Conservation (phyloP, 2,888 invertebrate species). For the Machimus atricapillus region DNA sequence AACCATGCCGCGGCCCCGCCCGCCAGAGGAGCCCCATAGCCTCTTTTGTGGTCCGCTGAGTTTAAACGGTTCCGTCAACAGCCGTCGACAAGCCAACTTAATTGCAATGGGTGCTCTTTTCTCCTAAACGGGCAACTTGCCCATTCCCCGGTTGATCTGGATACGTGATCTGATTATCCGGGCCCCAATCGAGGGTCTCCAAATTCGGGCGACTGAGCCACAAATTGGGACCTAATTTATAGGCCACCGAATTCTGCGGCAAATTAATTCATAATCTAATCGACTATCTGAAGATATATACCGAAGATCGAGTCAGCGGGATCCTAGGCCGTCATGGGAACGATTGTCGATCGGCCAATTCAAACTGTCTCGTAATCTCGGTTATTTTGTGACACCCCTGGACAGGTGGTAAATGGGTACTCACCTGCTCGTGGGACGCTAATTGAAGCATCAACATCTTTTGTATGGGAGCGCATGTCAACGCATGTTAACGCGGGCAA, state of each 20-base stretch:
- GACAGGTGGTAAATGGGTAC: not conserved
- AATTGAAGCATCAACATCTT: slow-evolving; percentile 21
- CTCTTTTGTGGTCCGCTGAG: not conserved
- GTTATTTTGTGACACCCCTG: not conserved
- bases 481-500: not conserved
- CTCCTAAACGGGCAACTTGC: not conserved
- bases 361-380: slow-evolving; percentile 27
- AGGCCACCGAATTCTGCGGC: not conserved
- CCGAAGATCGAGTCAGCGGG: not conserved
- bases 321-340: not conserved
- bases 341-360: not conserved
- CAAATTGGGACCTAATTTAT: slow-evolving; percentile 18
- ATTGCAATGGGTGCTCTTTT: not conserved
- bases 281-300: not conserved
- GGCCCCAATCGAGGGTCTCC: not conserved
- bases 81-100: not conserved
- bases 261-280: not conserved
- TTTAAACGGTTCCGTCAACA: not conserved
- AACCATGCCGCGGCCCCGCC: not conserved
- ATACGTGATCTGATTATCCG: not conserved
- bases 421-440: slow-evolving; percentile 23
- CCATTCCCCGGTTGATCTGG: not conserved
- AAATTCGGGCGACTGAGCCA: not conserved
- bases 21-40: not conserved
- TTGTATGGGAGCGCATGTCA: not conserved